These are phyloP conservation scores for Drosophila albomicans DNA, from an alignment of 1,140 invertebrate species.

Conservation along the genomic window DNA sequence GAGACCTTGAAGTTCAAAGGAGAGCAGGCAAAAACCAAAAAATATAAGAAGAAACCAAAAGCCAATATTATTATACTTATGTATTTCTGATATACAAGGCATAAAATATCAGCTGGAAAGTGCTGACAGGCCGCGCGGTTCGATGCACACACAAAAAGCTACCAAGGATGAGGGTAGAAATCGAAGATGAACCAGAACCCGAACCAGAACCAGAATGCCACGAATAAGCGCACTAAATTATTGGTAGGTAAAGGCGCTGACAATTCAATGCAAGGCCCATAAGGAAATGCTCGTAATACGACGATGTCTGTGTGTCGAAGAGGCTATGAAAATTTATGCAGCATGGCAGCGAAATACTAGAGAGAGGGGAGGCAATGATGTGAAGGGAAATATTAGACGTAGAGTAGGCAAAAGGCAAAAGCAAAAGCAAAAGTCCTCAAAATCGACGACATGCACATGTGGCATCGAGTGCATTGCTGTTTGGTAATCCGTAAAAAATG, in stretches of 20 bases:
- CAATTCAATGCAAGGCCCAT: conserved; percentile 73
- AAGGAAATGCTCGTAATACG: conserved; percentile 51
- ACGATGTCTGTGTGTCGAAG: background rate
- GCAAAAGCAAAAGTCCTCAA: conserved; percentile 51
- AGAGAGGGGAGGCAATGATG: background rate
- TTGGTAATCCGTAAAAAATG: conserved; percentile 73
- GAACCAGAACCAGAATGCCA: conserved; percentile 1
- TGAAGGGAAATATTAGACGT: background rate
- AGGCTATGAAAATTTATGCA: conserved; percentile 70
- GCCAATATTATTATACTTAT: conserved; percentile 43
- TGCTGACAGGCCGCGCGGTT: conserved; percentile 58
- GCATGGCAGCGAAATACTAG: conserved; percentile 40
- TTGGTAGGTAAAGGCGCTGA: conserved; percentile 73
- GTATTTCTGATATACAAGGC: conserved; percentile 29
- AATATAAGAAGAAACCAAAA: conserved; percentile 21
- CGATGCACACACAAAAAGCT: conserved; percentile 19
- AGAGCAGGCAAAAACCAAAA: conserved; percentile 44
- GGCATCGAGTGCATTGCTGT: conserved; percentile 50
- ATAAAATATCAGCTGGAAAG: conserved; percentile 64
- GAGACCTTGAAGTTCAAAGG: conserved; percentile 64
- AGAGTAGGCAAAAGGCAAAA: conserved; percentile 35
- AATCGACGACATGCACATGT: conserved; percentile 53
- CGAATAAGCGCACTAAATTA: conserved; percentile 67
- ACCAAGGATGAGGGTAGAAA: conserved; percentile 36
- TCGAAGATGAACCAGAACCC: conserved; percentile 35